These are phyloP conservation scores for Oscheius sp. DNA, from an alignment of 1,140 invertebrate genomes.

Conservation along the genomic window DNA sequence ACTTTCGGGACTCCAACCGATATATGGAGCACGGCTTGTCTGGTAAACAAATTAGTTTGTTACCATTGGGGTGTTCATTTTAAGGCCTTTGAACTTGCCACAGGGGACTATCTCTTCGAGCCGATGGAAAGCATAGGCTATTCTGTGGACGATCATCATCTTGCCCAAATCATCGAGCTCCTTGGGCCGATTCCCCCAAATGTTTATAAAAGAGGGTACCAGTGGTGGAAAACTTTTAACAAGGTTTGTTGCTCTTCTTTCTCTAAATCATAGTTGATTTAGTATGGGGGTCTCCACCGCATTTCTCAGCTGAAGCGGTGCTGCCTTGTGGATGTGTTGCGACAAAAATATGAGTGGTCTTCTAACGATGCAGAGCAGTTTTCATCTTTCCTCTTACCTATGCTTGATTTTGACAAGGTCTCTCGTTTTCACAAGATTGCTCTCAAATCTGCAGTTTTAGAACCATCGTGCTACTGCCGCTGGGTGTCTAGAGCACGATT, in stretches of 20 bases:
- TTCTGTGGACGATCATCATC: conserved; percentile 90
- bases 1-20: conserved; percentile 91
- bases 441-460: conserved; percentile 56
- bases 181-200: conserved; percentile 87
- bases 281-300: conserved; percentile 79
- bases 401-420: conserved; percentile 83
- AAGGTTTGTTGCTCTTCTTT: no score
- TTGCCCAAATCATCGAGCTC: conserved; percentile 96
- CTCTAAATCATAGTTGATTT: no score
- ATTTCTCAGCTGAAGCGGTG: conserved; percentile 90
- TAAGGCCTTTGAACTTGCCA: conserved; percentile 90
- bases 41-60: conserved; percentile 68
- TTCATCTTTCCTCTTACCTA: conserved; percentile 79
- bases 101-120: conserved; percentile 98
- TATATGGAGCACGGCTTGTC: conserved; percentile 98
- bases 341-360: conserved; percentile 93
- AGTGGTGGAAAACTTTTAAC: conserved; percentile 88
- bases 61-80: background rate
- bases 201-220: conserved; percentile 83
- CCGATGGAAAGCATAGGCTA: conserved; percentile 80
- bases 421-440: background rate
- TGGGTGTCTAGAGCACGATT: conserved; percentile 86
- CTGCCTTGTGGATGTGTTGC: conserved; percentile 83
- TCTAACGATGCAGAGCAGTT: conserved; percentile 80
- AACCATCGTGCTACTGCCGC: conserved; percentile 83